Base-by-base conservation (phyloP, 1,140 invertebrate species). In the Rhopalosiphum maidis region DNA sequence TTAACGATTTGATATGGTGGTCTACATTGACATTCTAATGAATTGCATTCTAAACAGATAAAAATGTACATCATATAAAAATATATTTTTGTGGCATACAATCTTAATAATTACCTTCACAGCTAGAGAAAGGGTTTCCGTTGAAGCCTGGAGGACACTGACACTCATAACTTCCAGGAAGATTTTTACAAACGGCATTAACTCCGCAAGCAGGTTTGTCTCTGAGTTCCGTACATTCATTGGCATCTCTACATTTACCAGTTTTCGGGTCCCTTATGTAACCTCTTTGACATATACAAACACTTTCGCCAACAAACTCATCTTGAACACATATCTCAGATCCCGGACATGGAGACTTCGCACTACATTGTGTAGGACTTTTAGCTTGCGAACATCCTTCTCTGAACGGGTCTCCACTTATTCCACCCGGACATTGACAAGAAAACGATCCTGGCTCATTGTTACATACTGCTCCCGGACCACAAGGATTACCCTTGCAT, bases 161-260 rank as follows among this genome's bases (percentile, higher is more conserved):
- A 94, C 98, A 99, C 95, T 98, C 98, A 95, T 98, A 99, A 94
- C 98, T 98, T n/a, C 98, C 98, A 0, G 98, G 98, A 82, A 98
- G 95, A 95, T 99, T 99, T 95, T 98, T 98, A 95, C 98, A 99
- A 85, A 98, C 96, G 5, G 98, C 98, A 95, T 98, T 98, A 11
- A 97, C 95, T 1, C 98, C 98, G 95, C 98, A 99, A 7, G 97
- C 96, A 1, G 97, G 96, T 94, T 97, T 97, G 22, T 97, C 97
- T 68, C 96, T 95, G 0, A 96, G 95, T 94, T 97, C 97, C 2
- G 96, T 96, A 94, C 98, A 99, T 95, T 99, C 98, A 95, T 99
- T 97, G 37, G 98, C 96, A 95, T 99, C 98, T 94, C 97, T 96
- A 95, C 98, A 98, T 94, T 97, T 96, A 7, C 97, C 97, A 51